Base-by-base conservation (phyloP, 2,797 vertebrate genomes). In the Helostoma temminkii region DNA sequence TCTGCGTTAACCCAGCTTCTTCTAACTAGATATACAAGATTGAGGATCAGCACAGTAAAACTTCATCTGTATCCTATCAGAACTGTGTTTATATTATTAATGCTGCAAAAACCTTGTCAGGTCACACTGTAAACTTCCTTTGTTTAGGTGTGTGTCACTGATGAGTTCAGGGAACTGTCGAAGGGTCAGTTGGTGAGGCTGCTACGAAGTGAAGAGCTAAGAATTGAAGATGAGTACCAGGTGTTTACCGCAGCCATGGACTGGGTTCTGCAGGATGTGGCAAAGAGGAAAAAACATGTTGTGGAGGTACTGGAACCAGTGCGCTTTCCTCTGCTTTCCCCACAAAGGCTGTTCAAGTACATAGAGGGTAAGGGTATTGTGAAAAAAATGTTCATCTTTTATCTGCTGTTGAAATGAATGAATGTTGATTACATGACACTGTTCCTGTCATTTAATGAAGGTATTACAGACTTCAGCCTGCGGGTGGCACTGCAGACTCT, bases 171-270 rank as follows among this genome's bases (percentile, higher is more conserved):
- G 76, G 93, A 90, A 10, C 93, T 99, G 80, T 94, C 93, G 0
- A 98, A 97, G 80, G 97, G 97, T 72, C 97, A 99, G 88, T 85
- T 99, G 61, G 91, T 96, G 64, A 96, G 91, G 88, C 90, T 99
- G 81, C 83, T 99, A 46, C 91, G 95, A 67, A 99, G 97, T 2
- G 97, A 99, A 85, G 98, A 99, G 91, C 92, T 99, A 21, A 94
- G 96, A 82, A 97, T 99, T 32, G 97, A 99, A 82, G 97, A 98
- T 21, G 97, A 99, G 91, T 98, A 98, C 87, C 98, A 99, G 87
- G 97, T 99, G 24, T 99, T 99, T 76, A 92, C 83, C 1, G 95
- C 96, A 2, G 96, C 97, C 9, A 98, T 99, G 97, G 94, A 96
- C 1, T 99, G 98, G 98, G 92, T 98, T 68, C 92, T 97, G 53